Evolutionary conservation across 2,113 vertebrate species (phyloP).

Genomic region (Symphodus melops): DNA sequence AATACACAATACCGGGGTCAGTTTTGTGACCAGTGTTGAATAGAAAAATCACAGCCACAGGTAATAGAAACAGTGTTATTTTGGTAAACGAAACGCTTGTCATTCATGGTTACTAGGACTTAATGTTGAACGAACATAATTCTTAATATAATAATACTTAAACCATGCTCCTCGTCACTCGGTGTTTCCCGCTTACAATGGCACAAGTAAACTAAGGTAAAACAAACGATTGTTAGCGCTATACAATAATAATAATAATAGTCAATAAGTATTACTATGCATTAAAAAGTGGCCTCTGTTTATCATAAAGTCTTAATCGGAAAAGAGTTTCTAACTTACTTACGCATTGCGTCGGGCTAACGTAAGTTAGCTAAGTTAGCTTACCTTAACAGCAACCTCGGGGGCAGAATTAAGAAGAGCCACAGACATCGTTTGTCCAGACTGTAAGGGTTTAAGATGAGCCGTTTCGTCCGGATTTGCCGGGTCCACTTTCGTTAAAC

Average conservation of each 20-base stretch:
- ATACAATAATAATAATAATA: no score
- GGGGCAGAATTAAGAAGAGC: constrained; percentile 89
- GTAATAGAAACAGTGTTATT: not conserved
- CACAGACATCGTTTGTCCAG: constrained; percentile 68
- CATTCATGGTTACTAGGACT: not conserved
- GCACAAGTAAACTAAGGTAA: not conserved
- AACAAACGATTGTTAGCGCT: no score
- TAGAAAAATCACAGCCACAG: no score
- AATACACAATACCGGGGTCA: not conserved
- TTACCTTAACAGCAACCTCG: constrained; percentile 95
- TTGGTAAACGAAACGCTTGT: not conserved
- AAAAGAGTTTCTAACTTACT: not conserved
- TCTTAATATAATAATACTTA: no score
- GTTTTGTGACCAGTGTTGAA: not conserved
- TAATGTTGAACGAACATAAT: not conserved
- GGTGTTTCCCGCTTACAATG: constrained; percentile 20
- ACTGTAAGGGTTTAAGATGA: constrained; percentile 82
- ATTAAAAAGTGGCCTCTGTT: not conserved
- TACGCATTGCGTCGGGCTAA: constrained; percentile 20
- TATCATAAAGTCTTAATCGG: not conserved
- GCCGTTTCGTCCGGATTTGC: constrained; percentile 82
- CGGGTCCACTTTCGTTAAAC: constrained; percentile 51
- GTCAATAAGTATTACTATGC: no score
- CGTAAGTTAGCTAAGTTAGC: constrained; percentile 46
- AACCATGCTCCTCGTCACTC: not conserved